Base-by-base conservation (phyloP, 1,140 invertebrate species). In the Phenacoccus solenopsis region DNA sequence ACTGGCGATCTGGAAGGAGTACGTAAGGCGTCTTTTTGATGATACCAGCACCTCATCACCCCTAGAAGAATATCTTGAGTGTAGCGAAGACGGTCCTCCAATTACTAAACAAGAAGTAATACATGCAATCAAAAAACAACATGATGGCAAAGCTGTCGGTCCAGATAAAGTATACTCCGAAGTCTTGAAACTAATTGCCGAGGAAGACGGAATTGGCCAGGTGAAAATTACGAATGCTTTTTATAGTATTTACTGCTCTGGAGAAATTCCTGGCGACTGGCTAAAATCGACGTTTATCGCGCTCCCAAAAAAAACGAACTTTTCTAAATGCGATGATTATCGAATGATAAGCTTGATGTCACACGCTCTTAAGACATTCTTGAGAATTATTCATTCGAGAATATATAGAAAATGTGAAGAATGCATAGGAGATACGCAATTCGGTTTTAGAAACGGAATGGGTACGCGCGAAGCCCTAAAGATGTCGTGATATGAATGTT, bases 381-480 rank as follows among this genome's bases (percentile, higher is more conserved):
- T 71, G 20, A 71, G 59, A 38, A 71, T 69, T 21, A 68, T 71
- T 16, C 64, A 68, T 27, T 13, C 24, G 7, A 28, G 70, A 68
- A 71, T 68, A 38, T 28, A 38, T 16, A 64, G 22, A 67, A 61
- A 27, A 57, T 68, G 28, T 25, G 69, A 72, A 57, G 24, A 59
- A 27, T 13, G 71, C 16, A 71, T 72, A 7, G 49, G 35, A 30
- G n/a, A 27, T 27, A 24, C 56, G 13, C 72, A 75, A 71, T 75
- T 76, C 72, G 74, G 74, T 13, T 75, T 75, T 68, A 35, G 71
- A 67, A 67, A 67, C 12, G 73, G 67, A 59, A 25, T 49, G 28
- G 75, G 74, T 13, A 75, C 74, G 30, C 59, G 72, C 67, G 74
- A 75, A 67, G 76, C 73, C 22, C 28, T 75, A 9, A n/a, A n/a